Evolutionary conservation across 2,888 invertebrate species (phyloP), one percentile per base, ranked within the genome.

Genomic region (Stegana nigrithorax): DNA sequence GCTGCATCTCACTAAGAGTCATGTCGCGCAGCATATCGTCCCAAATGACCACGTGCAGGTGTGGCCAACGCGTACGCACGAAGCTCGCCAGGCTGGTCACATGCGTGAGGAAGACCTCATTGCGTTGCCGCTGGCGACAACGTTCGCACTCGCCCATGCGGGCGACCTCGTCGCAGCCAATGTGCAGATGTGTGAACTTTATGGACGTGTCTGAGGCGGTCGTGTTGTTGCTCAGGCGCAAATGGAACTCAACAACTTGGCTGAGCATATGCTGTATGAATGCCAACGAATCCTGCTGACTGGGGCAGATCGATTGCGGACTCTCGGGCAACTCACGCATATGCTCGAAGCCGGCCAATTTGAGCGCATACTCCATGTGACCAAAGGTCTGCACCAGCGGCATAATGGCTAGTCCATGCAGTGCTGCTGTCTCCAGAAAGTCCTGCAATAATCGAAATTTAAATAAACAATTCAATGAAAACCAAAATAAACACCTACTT

Each of bases 371-470:
- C 78, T 93, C 93, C 74, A 92, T 86, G 81, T 93, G 93, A 0
- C 92, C 93, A 82, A 93, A 93, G 0, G 92, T 92, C 83, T 93
- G 93, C 17, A 93, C 88, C 59, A 93, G 84, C 0, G 93, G 93
- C 75, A 93, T 92, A 0, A 93, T 88, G 69, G 90, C 89, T 57
- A 94, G 84, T 5, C 89, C 87, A 64, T 90, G 87, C 59, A 84
- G 85, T 63, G 88, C 86, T 7, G 90, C 89, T 1, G 87, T 75
- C 69, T 88, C 86, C 27, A 91, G 87, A 71, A 94, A 90, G 47
- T 87, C 83, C 84, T 85, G 29, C 10, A 36, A 65, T 26, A 3
- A 23, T 42, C 36, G 59, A n/a, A 4, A 29, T 17, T 44, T 63
- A 23, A 51, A 14, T 25, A 14, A 21, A 17, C 25, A 17, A 5